These are phyloP conservation scores for Philopotamus ludificatus DNA, from an alignment of 1,140 invertebrate species.

Conservation along the genomic window DNA sequence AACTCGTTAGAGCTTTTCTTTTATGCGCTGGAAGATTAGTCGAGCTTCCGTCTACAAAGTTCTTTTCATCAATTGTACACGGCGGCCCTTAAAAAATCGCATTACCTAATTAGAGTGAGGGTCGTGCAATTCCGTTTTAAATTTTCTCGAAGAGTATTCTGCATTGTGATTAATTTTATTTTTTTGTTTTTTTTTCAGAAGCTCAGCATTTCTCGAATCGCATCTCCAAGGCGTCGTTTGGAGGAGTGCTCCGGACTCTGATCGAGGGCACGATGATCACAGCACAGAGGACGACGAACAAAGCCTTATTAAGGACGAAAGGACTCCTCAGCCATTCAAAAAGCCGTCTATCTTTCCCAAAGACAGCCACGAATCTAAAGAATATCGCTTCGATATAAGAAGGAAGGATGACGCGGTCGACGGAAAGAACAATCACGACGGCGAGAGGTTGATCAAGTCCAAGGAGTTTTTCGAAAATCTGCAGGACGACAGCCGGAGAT, in stretches of 20 bases:
- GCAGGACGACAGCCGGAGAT: slow-evolving; percentile 3
- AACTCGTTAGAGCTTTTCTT: slow-evolving; percentile 33
- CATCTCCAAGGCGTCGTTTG: slow-evolving; percentile 52
- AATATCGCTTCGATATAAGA: slow-evolving; percentile 31
- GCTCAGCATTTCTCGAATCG: slow-evolving; percentile 55
- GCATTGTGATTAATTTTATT: slow-evolving; percentile 1
- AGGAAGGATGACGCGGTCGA: slow-evolving; percentile 30
- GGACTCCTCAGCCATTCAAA: slow-evolving; percentile 12
- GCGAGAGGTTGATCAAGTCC: slow-evolving; percentile 12
- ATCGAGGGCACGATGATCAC: slow-evolving; percentile 53
- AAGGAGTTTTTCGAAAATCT: slow-evolving; percentile 27
- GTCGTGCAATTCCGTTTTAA: too few relatives aligned
- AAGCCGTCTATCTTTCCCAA: slow-evolving; percentile 14
- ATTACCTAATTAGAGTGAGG: neutral
- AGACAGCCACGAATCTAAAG: neutral
- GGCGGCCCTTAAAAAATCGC: slow-evolving; percentile 6
- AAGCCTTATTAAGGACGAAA: slow-evolving; percentile 45
- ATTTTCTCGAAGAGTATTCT: neutral
- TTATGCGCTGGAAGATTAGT: neutral
- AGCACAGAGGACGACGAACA: slow-evolving; percentile 55
- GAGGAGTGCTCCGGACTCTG: slow-evolving; percentile 51
- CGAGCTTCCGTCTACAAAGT: neutral
- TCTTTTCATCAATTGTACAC: neutral
- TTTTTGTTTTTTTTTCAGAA: slow-evolving; percentile 48
- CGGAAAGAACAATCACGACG: slow-evolving; percentile 13